Evolutionary conservation across 2,113 vertebrate species (phyloP).

Genomic region (Catharus fuscescens): DNA sequence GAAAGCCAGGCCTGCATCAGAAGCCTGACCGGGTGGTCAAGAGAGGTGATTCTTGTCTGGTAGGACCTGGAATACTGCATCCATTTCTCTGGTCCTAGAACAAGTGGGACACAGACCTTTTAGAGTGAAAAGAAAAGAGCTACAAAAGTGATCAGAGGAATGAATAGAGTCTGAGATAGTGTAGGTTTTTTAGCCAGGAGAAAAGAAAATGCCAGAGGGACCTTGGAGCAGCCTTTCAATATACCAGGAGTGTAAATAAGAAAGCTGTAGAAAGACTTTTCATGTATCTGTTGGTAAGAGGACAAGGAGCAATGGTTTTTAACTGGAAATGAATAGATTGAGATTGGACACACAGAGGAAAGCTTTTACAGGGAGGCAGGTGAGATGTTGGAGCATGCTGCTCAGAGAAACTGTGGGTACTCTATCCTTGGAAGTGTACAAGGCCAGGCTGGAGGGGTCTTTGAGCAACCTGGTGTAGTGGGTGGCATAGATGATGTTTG

Average conservation of each 20-base stretch:
- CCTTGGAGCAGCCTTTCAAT: background rate
- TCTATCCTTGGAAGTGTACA: background rate
- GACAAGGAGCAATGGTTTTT: background rate
- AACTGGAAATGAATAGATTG: background rate
- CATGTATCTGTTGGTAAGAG: background rate
- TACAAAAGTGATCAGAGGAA: background rate
- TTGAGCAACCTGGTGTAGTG: accelerated
- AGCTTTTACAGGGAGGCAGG: no score
- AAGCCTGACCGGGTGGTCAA: background rate
- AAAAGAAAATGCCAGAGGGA: background rate
- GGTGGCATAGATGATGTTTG: background rate
- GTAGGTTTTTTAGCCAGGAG: background rate
- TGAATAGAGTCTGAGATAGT: background rate
- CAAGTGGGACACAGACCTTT: background rate
- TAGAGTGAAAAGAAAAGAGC: background rate
- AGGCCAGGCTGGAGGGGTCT: background rate
- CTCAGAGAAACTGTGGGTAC: background rate
- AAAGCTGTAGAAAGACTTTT: background rate
- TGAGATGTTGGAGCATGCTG: background rate
- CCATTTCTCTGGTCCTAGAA: background rate
- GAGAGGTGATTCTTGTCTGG: background rate
- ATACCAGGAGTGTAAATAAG: background rate
- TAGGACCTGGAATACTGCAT: background rate
- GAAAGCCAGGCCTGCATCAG: background rate
- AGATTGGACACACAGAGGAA: background rate